phyloP scores from a whole-genome alignment of 2,113 vertebrate species.

The Cynopterus brachyotis region DNA sequence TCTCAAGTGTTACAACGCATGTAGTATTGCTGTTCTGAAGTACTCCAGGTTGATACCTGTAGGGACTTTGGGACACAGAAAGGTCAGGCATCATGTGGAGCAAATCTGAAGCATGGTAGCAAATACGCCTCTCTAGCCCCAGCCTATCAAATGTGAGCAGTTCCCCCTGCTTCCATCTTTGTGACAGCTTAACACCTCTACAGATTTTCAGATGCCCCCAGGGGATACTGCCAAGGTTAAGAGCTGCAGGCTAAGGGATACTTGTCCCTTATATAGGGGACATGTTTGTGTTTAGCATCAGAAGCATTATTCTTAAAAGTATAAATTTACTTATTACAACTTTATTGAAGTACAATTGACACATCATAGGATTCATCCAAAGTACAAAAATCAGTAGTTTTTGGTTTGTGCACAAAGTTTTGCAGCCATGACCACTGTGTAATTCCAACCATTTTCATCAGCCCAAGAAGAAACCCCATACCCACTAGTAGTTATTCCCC shows the following conservation, averaged over 20 bases:
- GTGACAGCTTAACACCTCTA: background rate
- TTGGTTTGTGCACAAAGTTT: background rate
- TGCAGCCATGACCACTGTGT: background rate
- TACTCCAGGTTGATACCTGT: background rate
- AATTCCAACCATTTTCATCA: background rate
- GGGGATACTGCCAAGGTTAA: background rate
- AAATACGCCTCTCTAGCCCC: background rate
- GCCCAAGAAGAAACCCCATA: background rate
- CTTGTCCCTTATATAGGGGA: background rate
- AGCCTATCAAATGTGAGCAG: background rate
- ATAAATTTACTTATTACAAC: background rate
- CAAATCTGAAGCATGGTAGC: background rate
- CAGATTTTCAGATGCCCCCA: background rate
- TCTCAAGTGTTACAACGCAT: background rate
- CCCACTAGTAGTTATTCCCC: background rate
- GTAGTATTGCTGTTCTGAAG: background rate
- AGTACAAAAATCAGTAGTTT: background rate
- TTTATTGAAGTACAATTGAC: background rate
- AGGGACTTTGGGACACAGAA: background rate
- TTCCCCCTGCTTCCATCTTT: background rate
- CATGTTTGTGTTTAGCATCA: background rate
- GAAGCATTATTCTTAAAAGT: background rate
- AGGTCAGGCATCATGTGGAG: background rate
- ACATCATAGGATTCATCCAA: background rate
- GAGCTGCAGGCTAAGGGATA: background rate